Evolutionary conservation across 2,113 vertebrate genomes (phyloP).

Genomic region (Vireo altiloquus): DNA sequence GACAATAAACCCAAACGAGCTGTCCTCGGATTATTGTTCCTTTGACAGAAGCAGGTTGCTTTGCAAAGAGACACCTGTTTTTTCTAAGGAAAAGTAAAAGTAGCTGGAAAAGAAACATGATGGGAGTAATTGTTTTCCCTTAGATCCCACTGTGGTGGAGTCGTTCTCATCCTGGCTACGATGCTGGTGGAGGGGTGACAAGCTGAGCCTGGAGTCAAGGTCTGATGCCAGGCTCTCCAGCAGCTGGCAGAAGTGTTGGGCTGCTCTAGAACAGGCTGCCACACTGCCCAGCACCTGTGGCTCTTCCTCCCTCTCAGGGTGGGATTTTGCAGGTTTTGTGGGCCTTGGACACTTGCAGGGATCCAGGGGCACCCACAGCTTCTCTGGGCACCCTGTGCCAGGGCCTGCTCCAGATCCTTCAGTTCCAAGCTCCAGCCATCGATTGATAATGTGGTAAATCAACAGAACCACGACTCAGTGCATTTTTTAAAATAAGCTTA

Average conservation of each 20-base stretch:
- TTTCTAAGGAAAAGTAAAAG: not conserved
- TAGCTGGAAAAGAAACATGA: not conserved
- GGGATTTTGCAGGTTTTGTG: not conserved
- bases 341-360: not conserved
- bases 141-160: not conserved
- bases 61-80: not conserved
- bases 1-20: not conserved
- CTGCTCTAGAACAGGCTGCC: not conserved
- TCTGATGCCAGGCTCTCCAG: not conserved
- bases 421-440: not conserved
- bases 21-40: not conserved
- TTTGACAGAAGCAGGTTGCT: not conserved
- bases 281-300: not conserved
- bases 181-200: rapidly evolving
- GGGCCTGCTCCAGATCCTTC: not conserved
- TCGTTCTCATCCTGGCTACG: rapidly evolving
- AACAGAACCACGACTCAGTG: not conserved
- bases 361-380: not conserved
- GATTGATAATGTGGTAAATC: not conserved
- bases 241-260: not conserved
- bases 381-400: not conserved
- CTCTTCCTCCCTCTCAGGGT: not conserved
- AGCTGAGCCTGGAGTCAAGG: not conserved
- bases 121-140: not conserved
- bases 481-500: rapidly evolving